Evolutionary conservation across 2,113 vertebrate genomes (phyloP).

Genomic region (Siniperca knerii): DNA sequence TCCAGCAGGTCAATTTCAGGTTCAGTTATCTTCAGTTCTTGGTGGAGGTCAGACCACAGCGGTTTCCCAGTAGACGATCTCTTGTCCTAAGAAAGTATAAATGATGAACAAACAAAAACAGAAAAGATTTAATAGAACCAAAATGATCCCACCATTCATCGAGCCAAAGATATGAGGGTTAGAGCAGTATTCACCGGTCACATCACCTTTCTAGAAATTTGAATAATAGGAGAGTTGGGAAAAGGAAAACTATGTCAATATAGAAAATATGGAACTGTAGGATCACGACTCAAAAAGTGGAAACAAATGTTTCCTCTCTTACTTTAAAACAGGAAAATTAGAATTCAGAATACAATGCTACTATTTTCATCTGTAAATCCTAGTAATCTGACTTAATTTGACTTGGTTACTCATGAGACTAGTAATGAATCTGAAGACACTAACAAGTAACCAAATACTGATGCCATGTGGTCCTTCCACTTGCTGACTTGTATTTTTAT

Average conservation of each 20-base stretch:
- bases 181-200: neutral
- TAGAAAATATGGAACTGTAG: neutral
- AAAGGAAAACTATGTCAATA: neutral
- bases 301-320: neutral
- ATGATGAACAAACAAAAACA: slow-evolving; percentile 29
- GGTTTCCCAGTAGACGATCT: slow-evolving; percentile 72
- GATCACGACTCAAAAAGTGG: neutral
- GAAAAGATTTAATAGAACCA: neutral
- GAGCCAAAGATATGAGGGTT: neutral
- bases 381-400: neutral
- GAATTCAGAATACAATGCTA: neutral
- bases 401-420: neutral
- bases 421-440: neutral
- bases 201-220: no score
- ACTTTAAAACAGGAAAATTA: neutral
- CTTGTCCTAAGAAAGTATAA: slow-evolving; percentile 79
- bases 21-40: slow-evolving; percentile 91
- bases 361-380: neutral
- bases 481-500: neutral
- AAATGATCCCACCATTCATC: neutral
- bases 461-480: neutral
- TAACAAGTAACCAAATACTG: neutral
- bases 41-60: slow-evolving; percentile 86
- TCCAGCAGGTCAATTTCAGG: slow-evolving; percentile 85
- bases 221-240: neutral